A percentile compares a stretch with the other conserved stretches of the same genome.
These are phyloP conservation scores for Sakesphorus luctuosus DNA, from an alignment of 2,113 vertebrate species.

Conservation along the genomic window DNA sequence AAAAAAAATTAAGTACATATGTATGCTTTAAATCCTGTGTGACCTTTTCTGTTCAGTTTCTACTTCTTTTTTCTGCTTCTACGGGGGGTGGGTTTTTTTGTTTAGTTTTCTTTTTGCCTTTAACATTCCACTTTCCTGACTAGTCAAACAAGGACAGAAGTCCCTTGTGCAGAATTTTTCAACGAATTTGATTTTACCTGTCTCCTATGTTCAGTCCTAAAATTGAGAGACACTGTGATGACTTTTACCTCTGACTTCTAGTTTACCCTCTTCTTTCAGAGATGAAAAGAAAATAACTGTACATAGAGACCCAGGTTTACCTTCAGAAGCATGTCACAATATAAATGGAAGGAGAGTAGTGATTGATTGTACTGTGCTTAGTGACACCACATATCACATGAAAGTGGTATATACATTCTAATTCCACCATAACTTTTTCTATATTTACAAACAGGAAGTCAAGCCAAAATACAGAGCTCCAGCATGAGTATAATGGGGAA, in stretches of 20 bases:
- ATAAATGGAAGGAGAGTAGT: background rate
- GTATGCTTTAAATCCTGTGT: background rate
- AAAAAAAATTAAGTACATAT: background rate
- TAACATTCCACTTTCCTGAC: background rate
- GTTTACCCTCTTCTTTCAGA: background rate
- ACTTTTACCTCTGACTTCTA: background rate
- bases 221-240: background rate
- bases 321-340: background rate
- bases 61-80: background rate
- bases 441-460: background rate
- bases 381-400: background rate
- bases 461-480: background rate
- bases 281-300: background rate
- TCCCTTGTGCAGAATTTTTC: background rate
- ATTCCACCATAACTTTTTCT: background rate
- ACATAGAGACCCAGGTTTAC: background rate
- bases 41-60: background rate
- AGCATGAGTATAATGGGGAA: no score
- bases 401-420: background rate
- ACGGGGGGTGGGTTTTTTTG: accelerated
- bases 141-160: background rate
- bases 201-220: background rate
- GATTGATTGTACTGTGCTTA: background rate
- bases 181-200: background rate
- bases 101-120: background rate